These are phyloP conservation scores for Patella ulyssiponensis DNA, from an alignment of 2,888 invertebrate species.

Conservation along the genomic window DNA sequence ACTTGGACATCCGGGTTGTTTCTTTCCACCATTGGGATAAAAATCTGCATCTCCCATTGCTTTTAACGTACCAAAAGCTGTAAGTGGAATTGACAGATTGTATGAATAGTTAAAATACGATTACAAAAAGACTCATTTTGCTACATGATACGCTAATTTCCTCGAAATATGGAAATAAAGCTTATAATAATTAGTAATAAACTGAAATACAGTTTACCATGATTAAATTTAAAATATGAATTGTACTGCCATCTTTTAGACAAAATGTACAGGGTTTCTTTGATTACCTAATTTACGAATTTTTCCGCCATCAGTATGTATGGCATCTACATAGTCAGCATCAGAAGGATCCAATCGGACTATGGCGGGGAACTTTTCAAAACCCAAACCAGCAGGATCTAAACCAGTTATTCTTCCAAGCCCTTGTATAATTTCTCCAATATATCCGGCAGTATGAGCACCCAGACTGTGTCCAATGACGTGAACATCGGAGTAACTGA, in stretches of 20 bases:
- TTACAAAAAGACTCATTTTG: too few relatives aligned
- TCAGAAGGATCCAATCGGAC: slow-evolving; percentile 86
- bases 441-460: not conserved
- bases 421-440: not conserved
- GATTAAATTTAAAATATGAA: too few relatives aligned
- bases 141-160: too few relatives aligned
- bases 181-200: not conserved
- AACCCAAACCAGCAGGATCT: slow-evolving; percentile 91
- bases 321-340: slow-evolving; percentile 88
- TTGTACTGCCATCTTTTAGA: too few relatives aligned
- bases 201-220: not conserved
- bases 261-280: not conserved
- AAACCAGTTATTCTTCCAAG: slow-evolving; percentile 65
- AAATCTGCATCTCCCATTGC: slow-evolving; percentile 66
- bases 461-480: slow-evolving; percentile 15
- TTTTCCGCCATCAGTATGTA: slow-evolving; percentile 82
- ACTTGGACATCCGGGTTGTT: slow-evolving; percentile 68
- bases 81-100: not conserved
- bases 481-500: slow-evolving; percentile 7
- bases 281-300: slow-evolving; percentile 18
- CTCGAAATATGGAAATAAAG: too few relatives aligned
- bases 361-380: slow-evolving; percentile 86
- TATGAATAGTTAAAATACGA: too few relatives aligned
- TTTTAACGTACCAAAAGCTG: slow-evolving; percentile 55
- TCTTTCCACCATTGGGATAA: slow-evolving; percentile 68